Base-by-base conservation (phyloP, 2,888 invertebrate genomes). In the Ichneumoninae sp. region DNA sequence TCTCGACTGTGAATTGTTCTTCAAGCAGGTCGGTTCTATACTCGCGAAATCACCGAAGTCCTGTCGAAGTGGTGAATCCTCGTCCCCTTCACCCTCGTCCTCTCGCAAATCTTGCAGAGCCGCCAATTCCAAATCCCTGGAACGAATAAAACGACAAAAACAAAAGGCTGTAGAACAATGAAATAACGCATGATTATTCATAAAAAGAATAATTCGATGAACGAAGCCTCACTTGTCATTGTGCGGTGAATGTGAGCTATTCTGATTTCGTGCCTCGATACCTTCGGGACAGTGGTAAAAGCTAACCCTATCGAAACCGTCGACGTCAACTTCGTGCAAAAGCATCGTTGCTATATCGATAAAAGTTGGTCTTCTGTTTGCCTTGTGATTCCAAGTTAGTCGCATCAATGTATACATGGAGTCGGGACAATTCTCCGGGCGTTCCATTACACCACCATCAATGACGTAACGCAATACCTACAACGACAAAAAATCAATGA, bases 371-470 rank as follows among this genome's bases (percentile, higher is more conserved):
- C 99, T 95, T 74, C 95, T 94, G 50, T 95, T 94, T 0, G 97
- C 96, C 89, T 97, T 96, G 93, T 97, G 97, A 90, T 96, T 96
- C 99, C 99, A 99, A 93, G 99, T 99, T 86, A 95, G 95, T 88
- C 96, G 95, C 99, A 99, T 99, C 87, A 99, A 94, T 87, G 96
- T 96, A 94, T 98, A 98, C 93, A 99, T 94, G 89, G 97, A 96
- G 91, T 98, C 97, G 1, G 99, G 99, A 94, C 99, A 99, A 93
- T 98, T 97, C 93, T 98, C 98, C 0, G 99, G 99, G 84, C 97
- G 96, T 93, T 98, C 98, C 98, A 99, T 98, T 66, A 98, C 97
- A 78, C 98, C 97, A 74, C 98, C 98, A 90, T 97, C 97, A 86
- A 97, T 97, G 83, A 99, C 98, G 94, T 97, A 98, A 19, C 97